Evolutionary conservation across 2,113 vertebrate species (phyloP).

Genomic region (Sander lucioperca): DNA sequence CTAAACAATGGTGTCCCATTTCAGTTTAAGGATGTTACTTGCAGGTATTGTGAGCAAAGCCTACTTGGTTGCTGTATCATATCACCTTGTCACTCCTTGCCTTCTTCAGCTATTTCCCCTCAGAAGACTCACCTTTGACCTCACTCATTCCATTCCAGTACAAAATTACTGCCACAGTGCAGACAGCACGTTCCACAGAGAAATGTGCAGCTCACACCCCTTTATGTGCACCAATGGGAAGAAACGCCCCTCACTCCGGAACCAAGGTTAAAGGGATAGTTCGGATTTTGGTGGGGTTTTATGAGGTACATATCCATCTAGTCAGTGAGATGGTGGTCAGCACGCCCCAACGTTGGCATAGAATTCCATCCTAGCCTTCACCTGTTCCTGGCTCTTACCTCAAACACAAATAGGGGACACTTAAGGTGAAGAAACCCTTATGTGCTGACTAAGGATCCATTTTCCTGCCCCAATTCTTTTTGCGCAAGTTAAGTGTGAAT

Average conservation of each 20-base stretch:
- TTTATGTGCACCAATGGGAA: constrained; percentile 33
- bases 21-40: constrained; percentile 1
- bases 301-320: too few species aligned
- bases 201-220: constrained; percentile 49
- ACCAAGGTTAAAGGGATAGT: not conserved
- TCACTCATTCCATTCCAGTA: constrained; percentile 72
- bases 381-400: not conserved
- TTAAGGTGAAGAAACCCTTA: constrained; percentile 37
- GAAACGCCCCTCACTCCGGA: not conserved
- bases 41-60: not conserved
- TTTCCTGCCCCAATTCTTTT: constrained; percentile 49
- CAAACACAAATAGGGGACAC: constrained; percentile 16
- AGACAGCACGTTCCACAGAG: not conserved
- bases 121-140: constrained; percentile 77
- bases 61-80: constrained; percentile 10
- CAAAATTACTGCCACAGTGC: constrained; percentile 52
- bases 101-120: constrained; percentile 65
- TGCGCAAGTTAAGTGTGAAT: constrained; percentile 24
- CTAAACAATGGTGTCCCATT: not conserved
- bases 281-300: too few species aligned
- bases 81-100: constrained; percentile 44
- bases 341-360: too few species aligned
- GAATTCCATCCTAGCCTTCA: not conserved
- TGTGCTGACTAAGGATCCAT: constrained; percentile 59
- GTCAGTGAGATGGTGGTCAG: too few species aligned